phyloP scores from a whole-genome alignment of 2,797 vertebrate species.

The Discoglossus pictus region DNA sequence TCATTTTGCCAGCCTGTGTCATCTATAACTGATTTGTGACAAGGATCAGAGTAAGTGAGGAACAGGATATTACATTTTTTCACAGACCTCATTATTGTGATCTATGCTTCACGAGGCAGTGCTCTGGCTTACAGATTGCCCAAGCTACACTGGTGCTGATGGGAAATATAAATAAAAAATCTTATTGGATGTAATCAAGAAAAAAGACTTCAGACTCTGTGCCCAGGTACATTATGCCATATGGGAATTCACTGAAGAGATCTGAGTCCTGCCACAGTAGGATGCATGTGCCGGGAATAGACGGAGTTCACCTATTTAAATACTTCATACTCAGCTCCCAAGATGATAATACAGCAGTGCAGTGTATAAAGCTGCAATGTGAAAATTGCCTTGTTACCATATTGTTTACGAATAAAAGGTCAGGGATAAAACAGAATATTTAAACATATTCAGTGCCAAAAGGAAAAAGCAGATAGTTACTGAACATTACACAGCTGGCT shows the following conservation, averaged over 20 bases:
- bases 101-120: conserved; percentile 4
- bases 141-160: not conserved
- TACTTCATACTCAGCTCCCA: conserved; percentile 15
- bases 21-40: not conserved
- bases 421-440: too few relatives aligned
- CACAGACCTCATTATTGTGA: conserved; percentile 18
- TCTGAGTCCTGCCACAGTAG: conserved; percentile 1
- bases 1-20: not conserved
- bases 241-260: conserved; percentile 15
- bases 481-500: too few relatives aligned
- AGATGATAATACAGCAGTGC: conserved; percentile 1
- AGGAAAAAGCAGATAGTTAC: too few relatives aligned
- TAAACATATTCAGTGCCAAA: too few relatives aligned
- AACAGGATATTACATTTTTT: conserved; percentile 13
- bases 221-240: not conserved
- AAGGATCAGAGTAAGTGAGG: conserved; percentile 3
- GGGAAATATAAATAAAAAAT: conserved; percentile 23
- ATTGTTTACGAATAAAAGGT: not conserved
- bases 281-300: conserved; percentile 15
- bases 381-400: conserved; percentile 4
- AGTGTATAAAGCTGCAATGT: not conserved
- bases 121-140: conserved; percentile 1
- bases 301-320: not conserved
- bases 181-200: conserved; percentile 2
- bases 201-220: not conserved